Evolutionary conservation across 37 sponge, comb jelly and placozoan genomes (phyloP), one percentile per base, ranked within the genome.

Genomic region (Cladorhizidae sp.): DNA sequence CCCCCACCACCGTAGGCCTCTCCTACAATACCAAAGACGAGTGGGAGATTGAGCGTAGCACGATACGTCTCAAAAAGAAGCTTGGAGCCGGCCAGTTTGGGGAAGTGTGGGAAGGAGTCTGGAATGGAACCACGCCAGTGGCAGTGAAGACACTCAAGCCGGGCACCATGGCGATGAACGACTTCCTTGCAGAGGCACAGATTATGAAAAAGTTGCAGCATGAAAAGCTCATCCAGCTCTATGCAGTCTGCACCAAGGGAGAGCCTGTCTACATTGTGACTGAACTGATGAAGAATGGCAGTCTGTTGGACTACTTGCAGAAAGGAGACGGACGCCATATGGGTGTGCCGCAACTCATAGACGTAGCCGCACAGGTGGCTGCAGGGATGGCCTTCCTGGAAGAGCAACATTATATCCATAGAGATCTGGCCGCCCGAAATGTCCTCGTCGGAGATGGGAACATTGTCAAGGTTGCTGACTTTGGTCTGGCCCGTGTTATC

Each of bases 381-480:
- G 36, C 86, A 0, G 99, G 99, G 3, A 98, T 98, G 99, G 94
- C 96, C 17, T 98, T 91, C 69, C 83, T 98, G 25, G 99, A 98
- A 82, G 62, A 76, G 25, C 92, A 91, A 81, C 91, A 94, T 75
- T 98, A 95, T 85, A 96, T 98, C 57, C 91, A 98, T 62, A 79
- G 99, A 49, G 99, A 98, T 74, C 82, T 98, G 31, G 99, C 99
- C 52, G 99, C 99, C 17, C 75, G 99, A 21, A 98, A 98, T 70
- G 88, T 95, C 55, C 83, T 98, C 36, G 99, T 98, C 0, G 99
- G 96, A 12, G 99, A 95, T 17, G 78, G 96, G 36, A 56, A 81
- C 61, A 92, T 93, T 50, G 90, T 89, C 64, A 98, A 98, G 78
- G 89, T 98, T 31, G 90, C 97, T 21, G 99, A 98, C 54, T 98